A percentile compares a stretch with the other conserved stretches of the same genome.
phyloP scores from a whole-genome alignment of 2,113 vertebrate species.

The Alosa alosa region DNA sequence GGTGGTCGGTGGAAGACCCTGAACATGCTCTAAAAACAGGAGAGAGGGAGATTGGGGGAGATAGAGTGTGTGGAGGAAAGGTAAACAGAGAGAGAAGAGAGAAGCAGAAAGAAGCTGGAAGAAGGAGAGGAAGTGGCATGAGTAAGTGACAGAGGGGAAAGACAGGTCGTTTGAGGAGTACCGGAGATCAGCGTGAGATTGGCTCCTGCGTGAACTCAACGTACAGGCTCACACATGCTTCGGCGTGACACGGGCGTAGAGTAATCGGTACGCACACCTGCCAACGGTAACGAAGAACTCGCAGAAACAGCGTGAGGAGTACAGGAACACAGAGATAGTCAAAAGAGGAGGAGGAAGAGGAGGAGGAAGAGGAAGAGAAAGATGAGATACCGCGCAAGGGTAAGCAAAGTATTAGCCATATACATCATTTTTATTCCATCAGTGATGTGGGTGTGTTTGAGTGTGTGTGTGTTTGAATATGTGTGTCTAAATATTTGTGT shows the following conservation, averaged over 20 bases:
- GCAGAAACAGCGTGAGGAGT: not conserved
- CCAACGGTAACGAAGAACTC: not conserved
- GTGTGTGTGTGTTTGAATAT: conserved; percentile 32
- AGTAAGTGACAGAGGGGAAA: not conserved
- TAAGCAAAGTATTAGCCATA: conserved; percentile 31
- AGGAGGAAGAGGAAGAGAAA: conserved; percentile 54
- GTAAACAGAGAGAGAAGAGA: conserved; percentile 5
- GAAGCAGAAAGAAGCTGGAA: not conserved
- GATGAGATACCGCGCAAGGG: conserved; percentile 52
- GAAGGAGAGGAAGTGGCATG: not conserved
- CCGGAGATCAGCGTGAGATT: not conserved
- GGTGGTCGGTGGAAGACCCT: conserved; percentile 4
- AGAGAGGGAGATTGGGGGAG: not conserved
- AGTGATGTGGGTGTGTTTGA: not conserved
- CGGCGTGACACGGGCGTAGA: not conserved
- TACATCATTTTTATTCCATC: not conserved
- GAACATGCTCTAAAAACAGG: not conserved
- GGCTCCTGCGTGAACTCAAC: not conserved
- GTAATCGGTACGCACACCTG: not conserved
- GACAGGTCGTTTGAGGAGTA: not conserved
- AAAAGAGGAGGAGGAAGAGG: not conserved
- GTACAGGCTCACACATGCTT: not conserved
- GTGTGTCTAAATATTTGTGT: conserved; percentile 35
- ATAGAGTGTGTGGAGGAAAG: conserved; percentile 17
- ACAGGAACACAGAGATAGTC: not conserved